A percentile compares a stretch with the other conserved stretches of the same genome.
Conservation (phyloP, 2,113 vertebrate species). For the Forbesichthys papilliferus region DNA sequence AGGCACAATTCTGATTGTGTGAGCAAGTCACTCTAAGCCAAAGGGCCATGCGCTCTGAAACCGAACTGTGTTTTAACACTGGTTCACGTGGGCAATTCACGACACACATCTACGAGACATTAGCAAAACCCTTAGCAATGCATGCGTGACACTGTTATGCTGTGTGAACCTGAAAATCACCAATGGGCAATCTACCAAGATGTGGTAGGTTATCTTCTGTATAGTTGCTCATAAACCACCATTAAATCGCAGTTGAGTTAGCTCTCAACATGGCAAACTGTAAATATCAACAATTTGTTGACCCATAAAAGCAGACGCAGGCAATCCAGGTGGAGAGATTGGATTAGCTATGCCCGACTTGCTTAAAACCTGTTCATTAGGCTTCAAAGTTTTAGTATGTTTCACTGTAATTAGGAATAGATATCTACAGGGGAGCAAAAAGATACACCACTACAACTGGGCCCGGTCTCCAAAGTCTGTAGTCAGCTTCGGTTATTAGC, state of each 20-base stretch:
- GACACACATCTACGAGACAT: too few species aligned
- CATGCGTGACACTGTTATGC: too few species aligned
- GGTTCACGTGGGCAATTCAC: not conserved
- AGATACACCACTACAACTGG: constrained; percentile 7
- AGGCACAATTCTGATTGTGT: not conserved
- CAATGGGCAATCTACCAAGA: too few species aligned
- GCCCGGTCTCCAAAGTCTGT: not conserved
- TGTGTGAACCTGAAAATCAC: too few species aligned
- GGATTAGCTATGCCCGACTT: constrained; percentile 48
- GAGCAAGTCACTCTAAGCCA: not conserved
- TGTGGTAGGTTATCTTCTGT: too few species aligned
- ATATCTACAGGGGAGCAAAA: not conserved
- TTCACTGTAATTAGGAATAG: constrained; percentile 6
- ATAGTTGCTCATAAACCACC: too few species aligned
- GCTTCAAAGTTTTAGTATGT: constrained; percentile 14
- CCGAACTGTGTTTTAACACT: too few species aligned
- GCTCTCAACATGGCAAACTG: not conserved
- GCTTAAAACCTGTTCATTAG: constrained; percentile 39
- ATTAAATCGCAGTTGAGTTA: too few species aligned
- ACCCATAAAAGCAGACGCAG: constrained; percentile 41
- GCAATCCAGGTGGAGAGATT: constrained; percentile 20
- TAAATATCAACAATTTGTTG: constrained; percentile 26
- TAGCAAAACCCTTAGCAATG: too few species aligned
- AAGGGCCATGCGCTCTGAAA: too few species aligned
- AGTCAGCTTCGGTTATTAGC: not conserved